Evolutionary conservation across 1,140 invertebrate species (phyloP), one percentile per base, ranked within the genome.

Genomic region (Charaxes varanes): DNA sequence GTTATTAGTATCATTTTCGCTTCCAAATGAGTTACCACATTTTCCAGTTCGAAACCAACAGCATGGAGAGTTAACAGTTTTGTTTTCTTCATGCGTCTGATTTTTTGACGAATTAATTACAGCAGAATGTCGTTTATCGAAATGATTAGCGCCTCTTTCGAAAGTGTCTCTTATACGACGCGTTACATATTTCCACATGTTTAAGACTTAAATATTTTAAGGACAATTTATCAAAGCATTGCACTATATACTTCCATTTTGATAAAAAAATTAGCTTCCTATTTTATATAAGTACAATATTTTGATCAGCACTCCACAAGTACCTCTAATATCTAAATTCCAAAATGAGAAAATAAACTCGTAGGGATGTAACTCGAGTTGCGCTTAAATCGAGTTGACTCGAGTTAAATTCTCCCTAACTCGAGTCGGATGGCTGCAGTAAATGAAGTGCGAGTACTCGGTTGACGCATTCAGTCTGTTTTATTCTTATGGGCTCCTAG

Each of bases 141-240:
- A 79, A 48, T 80, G 70, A 43, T 76, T 81, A 33, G 59, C 69
- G 54, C 76, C 63, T 48, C 69, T 64, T 28, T 85, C 80, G 37
- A 80, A 71, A 6, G 79, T 73, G 36, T 83, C 80, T 49, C 66
- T 57, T 8, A 84, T 54, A 34, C 80, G 70, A 26, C 80, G 64
- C 2, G 77, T 64, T 30, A 81, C 73, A 80, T 74, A 82, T 67
- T 84, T 83, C 82, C 82, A 85, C 82, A 85, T 85, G 37, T 44
- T 77, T 31, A 23, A n/a, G n/a, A n/a, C n/a, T n/a, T n/a, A n/a
- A n/a, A n/a, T n/a, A n/a, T n/a, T n/a, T n/a, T n/a, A n/a, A n/a
- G n/a, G n/a, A n/a, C n/a, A n/a, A n/a, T 42, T 26, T 28, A 22
- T 34, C 7, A 1, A 13, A 13, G 3, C 23, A 18, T 17, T 7